phyloP scores from a whole-genome alignment of 2,888 invertebrate species.

The Sceliomorpha sp. region DNA sequence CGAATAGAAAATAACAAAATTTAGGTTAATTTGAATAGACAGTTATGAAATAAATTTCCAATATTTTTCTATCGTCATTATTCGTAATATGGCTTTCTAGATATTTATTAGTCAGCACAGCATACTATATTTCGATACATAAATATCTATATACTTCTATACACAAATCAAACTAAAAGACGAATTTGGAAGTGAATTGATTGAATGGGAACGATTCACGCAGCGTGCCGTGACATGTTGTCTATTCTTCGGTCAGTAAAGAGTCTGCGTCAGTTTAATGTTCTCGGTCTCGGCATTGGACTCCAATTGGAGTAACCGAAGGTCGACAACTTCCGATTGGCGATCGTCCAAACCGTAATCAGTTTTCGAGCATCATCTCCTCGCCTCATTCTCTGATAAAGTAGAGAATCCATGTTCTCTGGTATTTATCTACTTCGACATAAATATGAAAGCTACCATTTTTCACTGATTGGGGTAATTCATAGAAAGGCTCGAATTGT shows the following conservation, averaged over 20 bases:
- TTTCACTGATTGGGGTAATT: not conserved
- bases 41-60: too few species aligned
- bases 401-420: conserved; percentile 13
- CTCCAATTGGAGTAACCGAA: conserved; percentile 53
- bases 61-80: too few species aligned
- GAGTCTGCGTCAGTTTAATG: conserved; percentile 32
- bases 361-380: conserved; percentile 59
- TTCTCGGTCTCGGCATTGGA: conserved; percentile 24
- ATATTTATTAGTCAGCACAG: too few species aligned
- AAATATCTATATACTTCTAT: too few species aligned
- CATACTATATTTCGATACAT: too few species aligned
- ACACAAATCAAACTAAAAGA: too few species aligned
- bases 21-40: too few species aligned
- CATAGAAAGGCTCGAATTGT: not conserved
- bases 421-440: conserved; percentile 12
- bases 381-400: conserved; percentile 17
- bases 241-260: conserved; percentile 23
- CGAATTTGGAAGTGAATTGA: not conserved
- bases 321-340: conserved; percentile 63
- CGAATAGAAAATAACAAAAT: too few species aligned
- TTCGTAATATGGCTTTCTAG: too few species aligned
- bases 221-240: conserved; percentile 3
- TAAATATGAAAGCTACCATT: not conserved
- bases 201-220: not conserved
- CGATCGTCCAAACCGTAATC: conserved; percentile 63